Evolutionary conservation across 2,113 vertebrate genomes (phyloP).

Genomic region (human): DNA sequence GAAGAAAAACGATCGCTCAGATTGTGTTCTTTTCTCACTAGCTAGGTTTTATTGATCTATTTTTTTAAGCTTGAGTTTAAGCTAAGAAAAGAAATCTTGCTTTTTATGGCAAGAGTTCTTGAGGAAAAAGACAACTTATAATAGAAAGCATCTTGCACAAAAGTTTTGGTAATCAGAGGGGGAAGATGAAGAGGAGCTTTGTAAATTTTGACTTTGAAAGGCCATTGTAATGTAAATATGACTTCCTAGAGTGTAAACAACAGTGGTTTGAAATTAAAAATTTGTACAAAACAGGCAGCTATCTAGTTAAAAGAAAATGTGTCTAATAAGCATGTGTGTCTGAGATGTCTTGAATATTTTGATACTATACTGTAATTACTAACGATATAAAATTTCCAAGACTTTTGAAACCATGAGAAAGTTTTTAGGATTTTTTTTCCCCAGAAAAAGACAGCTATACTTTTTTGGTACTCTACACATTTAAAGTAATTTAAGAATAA

Average conservation of each 20-base stretch:
- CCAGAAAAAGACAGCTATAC: not conserved
- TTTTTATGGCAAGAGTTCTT: constrained; percentile 78
- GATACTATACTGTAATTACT: constrained; percentile 29
- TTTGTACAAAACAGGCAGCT: not conserved
- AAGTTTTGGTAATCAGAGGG: constrained; percentile 60
- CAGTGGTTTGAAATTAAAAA: constrained; percentile 68
- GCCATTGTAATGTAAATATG: constrained; percentile 69
- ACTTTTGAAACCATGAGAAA: constrained; percentile 36
- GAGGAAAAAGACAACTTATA: constrained; percentile 64
- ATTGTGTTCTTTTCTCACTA: constrained; percentile 46
- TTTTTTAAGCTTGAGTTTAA: constrained; percentile 70
- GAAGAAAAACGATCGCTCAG: constrained; percentile 36
- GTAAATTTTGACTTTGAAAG: constrained; percentile 71
- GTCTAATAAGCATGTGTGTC: constrained; percentile 19
- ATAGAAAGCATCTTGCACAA: constrained; percentile 78
- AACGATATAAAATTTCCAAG: constrained; percentile 44
- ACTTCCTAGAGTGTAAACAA: constrained; percentile 70
- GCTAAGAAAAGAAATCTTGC: constrained; percentile 76
- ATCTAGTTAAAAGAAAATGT: constrained; percentile 29
- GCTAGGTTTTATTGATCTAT: constrained; percentile 48
- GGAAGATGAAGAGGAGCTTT: constrained; percentile 36
- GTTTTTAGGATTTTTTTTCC: not conserved
- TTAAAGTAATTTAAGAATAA: constrained; percentile 2
- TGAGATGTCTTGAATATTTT: constrained; percentile 55
- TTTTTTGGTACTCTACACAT: constrained; percentile 13